These are phyloP conservation scores for Himalopsyche anomala DNA, from an alignment of 2,888 invertebrate species.

Conservation along the genomic window DNA sequence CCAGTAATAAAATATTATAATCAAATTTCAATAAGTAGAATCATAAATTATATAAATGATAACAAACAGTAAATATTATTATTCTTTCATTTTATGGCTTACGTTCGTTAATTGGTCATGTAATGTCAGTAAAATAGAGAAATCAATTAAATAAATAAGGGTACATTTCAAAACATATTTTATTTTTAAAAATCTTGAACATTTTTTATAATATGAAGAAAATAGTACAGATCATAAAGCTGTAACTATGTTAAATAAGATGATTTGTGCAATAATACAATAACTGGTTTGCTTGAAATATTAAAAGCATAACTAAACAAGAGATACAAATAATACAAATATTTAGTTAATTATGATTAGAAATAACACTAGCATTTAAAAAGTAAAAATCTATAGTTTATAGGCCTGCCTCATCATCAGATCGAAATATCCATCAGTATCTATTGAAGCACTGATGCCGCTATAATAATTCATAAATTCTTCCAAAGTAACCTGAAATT, in stretches of 20 bases:
- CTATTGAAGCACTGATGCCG: slow-evolving; percentile 95
- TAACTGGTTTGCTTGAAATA: background rate
- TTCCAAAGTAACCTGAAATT: slow-evolving; percentile 89
- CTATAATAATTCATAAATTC: slow-evolving; percentile 97
- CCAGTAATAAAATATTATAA: too few relatives aligned
- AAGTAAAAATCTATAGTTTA: slow-evolving; percentile 80
- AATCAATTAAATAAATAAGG: background rate
- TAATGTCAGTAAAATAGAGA: too few relatives aligned
- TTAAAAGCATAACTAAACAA: slow-evolving; percentile 7
- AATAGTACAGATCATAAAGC: slow-evolving; percentile 11
- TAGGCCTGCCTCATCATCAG: slow-evolving; percentile 95
- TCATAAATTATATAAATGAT: too few relatives aligned
- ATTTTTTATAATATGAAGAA: background rate
- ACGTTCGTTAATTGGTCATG: too few relatives aligned
- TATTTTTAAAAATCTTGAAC: slow-evolving; percentile 14
- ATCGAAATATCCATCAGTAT: slow-evolving; percentile 95
- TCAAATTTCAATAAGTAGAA: too few relatives aligned
- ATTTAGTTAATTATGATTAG: slow-evolving; percentile 7
- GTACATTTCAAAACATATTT: background rate
- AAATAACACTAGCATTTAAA: slow-evolving; percentile 29
- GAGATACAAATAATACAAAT: background rate
- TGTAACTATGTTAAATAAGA: background rate
- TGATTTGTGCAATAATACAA: slow-evolving; percentile 36
- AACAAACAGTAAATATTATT: too few relatives aligned
- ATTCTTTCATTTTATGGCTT: too few relatives aligned